Conservation (phyloP, 1,140 invertebrate species). For the Lanistes nyassanus region DNA sequence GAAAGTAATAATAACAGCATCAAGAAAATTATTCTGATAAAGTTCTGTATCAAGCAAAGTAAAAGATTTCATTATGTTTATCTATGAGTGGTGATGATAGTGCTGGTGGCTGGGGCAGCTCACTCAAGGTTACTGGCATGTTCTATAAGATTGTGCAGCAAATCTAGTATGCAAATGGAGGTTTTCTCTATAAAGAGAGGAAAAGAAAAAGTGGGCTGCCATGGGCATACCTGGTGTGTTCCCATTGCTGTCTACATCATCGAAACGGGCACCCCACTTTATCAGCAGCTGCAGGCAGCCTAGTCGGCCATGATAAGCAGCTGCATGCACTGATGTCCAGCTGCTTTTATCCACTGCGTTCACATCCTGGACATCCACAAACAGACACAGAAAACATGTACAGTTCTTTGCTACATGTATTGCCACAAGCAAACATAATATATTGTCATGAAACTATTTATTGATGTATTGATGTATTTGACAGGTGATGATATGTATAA, state of each 20-base stretch:
- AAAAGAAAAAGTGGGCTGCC: background rate
- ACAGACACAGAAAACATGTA: background rate
- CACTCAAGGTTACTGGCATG: too few relatives aligned
- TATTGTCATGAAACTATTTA: too few relatives aligned
- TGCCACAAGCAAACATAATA: background rate
- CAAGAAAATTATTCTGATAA: too few relatives aligned
- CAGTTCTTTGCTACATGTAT: background rate
- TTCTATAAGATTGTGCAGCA: too few relatives aligned
- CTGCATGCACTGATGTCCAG: constrained; percentile 66
- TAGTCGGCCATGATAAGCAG: constrained; percentile 66
- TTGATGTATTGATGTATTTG: too few relatives aligned
- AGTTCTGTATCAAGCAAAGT: too few relatives aligned
- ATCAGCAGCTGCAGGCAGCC: constrained; percentile 65
- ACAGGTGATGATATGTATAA: too few relatives aligned
- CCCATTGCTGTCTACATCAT: constrained; percentile 65
- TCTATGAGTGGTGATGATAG: too few relatives aligned
- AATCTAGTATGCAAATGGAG: too few relatives aligned
- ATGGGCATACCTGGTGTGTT: constrained; percentile 63
- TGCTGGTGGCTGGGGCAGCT: too few relatives aligned
- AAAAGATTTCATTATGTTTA: too few relatives aligned
- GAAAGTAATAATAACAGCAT: too few relatives aligned
- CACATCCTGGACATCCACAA: constrained; percentile 52
- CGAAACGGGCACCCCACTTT: constrained; percentile 63
- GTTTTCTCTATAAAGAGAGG: background rate
- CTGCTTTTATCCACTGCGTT: constrained; percentile 63